Evolutionary conservation across 2,888 invertebrate genomes (phyloP).

Genomic region (Perdita meconis): DNA sequence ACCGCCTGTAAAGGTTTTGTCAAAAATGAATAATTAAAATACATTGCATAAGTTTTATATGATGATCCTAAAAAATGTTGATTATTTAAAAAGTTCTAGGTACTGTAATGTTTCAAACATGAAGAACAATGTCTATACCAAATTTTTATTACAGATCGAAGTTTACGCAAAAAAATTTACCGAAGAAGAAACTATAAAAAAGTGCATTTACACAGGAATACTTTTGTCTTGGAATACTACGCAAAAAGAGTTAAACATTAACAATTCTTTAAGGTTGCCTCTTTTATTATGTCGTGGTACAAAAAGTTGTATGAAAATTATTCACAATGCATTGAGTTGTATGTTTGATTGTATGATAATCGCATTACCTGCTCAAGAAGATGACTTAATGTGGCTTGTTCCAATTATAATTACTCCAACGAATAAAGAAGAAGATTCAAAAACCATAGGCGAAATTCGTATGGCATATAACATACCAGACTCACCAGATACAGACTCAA

Average conservation of each 20-base stretch:
- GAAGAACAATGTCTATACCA: no score
- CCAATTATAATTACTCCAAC: slow-evolving; percentile 73
- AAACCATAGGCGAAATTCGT: slow-evolving; percentile 62
- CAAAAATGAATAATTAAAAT: slow-evolving; percentile 2
- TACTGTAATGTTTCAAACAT: no score
- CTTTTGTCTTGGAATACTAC: slow-evolving; percentile 77
- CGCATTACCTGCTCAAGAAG: slow-evolving; percentile 68
- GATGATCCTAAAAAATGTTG: slow-evolving; percentile 1
- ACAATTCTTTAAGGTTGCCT: slow-evolving; percentile 74
- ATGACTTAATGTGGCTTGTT: slow-evolving; percentile 80
- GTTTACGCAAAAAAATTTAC: slow-evolving; percentile 58
- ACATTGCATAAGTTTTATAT: background rate
- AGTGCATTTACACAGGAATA: slow-evolving; percentile 77
- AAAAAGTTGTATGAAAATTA: slow-evolving; percentile 70
- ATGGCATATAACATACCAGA: slow-evolving; percentile 77
- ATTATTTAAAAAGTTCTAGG: no score
- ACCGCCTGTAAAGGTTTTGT: slow-evolving; percentile 72
- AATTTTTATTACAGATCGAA: slow-evolving; percentile 64
- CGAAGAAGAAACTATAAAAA: slow-evolving; percentile 49
- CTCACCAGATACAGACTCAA: slow-evolving; percentile 68
- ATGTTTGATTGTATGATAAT: slow-evolving; percentile 81
- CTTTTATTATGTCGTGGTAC: slow-evolving; percentile 80
- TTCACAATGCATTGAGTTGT: slow-evolving; percentile 74
- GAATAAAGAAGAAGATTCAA: slow-evolving; percentile 39
- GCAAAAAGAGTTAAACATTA: slow-evolving; percentile 31